Conservation (phyloP, 2,113 vertebrate species). For the Platycercus adscitus region DNA sequence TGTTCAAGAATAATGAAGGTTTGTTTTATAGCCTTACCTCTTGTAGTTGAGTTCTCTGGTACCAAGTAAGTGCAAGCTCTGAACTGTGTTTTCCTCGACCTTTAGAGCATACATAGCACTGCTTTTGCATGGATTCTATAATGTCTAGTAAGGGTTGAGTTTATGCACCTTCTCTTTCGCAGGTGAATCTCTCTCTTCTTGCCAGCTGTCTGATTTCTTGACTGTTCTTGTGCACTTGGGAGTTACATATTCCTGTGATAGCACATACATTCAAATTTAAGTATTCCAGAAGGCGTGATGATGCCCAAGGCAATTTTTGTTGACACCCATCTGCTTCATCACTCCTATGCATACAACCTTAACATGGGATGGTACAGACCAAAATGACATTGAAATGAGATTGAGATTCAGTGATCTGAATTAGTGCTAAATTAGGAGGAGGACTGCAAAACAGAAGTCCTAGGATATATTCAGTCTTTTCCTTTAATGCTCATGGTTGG, state of each 20-base stretch:
- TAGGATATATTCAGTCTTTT: neutral
- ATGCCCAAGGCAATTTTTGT: constrained; percentile 42
- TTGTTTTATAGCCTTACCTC: neutral
- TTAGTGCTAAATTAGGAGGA: constrained; percentile 5
- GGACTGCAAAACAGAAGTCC: neutral
- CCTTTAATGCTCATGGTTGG: neutral
- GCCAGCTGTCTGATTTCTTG: constrained; percentile 51
- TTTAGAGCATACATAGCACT: neutral
- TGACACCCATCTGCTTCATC: constrained; percentile 38
- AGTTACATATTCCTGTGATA: constrained; percentile 62
- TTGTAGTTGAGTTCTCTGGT: neutral
- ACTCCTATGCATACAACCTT: constrained; percentile 10
- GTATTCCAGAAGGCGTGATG: constrained; percentile 62
- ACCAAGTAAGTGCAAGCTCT: neutral
- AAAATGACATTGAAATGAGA: constrained; percentile 1
- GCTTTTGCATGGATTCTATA: neutral
- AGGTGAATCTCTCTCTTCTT: constrained; percentile 6
- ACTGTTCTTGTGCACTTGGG: constrained; percentile 29
- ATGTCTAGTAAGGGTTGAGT: constrained; percentile 22
- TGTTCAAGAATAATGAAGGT: neutral
- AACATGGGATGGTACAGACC: constrained; percentile 16
- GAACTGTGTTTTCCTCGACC: neutral
- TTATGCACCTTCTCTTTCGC: constrained; percentile 32
- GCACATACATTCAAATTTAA: constrained; percentile 41
- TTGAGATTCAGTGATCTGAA: neutral